Evolutionary conservation across 2,113 vertebrate genomes (phyloP).

Genomic region (Azemiops feae): DNA sequence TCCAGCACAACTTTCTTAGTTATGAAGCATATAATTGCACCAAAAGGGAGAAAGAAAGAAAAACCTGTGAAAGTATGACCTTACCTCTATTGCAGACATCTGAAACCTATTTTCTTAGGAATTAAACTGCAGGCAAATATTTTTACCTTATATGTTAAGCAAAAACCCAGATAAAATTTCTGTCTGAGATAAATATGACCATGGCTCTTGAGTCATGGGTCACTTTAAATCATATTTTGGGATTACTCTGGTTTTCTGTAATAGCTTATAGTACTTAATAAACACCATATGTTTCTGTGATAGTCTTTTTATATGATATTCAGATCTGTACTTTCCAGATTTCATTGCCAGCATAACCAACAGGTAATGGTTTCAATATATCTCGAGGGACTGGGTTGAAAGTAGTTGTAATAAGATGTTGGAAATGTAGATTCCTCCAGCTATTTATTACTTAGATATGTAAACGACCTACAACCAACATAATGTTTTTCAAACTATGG

Average conservation of each 20-base stretch:
- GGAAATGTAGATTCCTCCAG: neutral
- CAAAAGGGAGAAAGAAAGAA: neutral
- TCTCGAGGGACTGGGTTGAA: neutral
- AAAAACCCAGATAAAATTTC: neutral
- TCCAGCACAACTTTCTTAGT: neutral
- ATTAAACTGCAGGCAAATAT: neutral
- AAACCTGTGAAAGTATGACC: neutral
- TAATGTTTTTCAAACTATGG: neutral
- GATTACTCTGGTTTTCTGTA: neutral
- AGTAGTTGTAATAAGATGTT: neutral
- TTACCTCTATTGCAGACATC: neutral
- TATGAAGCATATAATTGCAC: neutral
- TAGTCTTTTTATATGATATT: neutral
- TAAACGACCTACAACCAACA: neutral
- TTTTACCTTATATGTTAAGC: neutral
- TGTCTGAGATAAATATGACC: neutral
- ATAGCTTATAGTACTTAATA: neutral
- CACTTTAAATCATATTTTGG: neutral
- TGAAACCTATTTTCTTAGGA: neutral
- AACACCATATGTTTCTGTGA: neutral
- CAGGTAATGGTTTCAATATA: neutral
- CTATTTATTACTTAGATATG: neutral
- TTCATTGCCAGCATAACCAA: neutral
- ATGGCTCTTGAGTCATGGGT: neutral
- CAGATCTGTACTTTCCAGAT: neutral